Conservation (phyloP, 2,888 invertebrate genomes). For the Aleiodes leptofemur region DNA sequence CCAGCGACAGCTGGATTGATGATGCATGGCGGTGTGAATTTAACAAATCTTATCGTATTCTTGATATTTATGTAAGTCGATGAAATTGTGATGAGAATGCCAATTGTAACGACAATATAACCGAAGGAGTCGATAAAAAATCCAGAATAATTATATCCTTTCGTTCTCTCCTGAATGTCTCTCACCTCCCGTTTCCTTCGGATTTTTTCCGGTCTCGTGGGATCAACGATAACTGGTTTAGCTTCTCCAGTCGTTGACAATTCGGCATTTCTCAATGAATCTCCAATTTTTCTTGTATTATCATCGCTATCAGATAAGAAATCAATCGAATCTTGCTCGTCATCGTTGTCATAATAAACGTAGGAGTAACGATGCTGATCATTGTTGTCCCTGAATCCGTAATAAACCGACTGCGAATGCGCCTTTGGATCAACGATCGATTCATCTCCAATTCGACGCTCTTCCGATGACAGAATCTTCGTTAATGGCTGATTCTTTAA, state of each 20-base stretch:
- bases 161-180: slow-evolving; percentile 5
- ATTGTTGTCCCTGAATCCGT: slow-evolving; percentile 55
- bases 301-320: slow-evolving; percentile 52
- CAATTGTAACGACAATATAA: slow-evolving; percentile 79
- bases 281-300: not conserved
- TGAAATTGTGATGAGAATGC: slow-evolving; percentile 80
- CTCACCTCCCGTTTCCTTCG: slow-evolving; percentile 35
- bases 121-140: slow-evolving; percentile 77
- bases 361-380: slow-evolving; percentile 63
- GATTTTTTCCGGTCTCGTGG: slow-evolving; percentile 52
- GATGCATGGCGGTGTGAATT: slow-evolving; percentile 85
- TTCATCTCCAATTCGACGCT: slow-evolving; percentile 54
- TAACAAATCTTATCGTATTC: slow-evolving; percentile 80
- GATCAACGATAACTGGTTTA: slow-evolving; percentile 59
- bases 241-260: slow-evolving; percentile 23
- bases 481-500: slow-evolving; percentile 48
- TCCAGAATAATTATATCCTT: slow-evolving; percentile 17
- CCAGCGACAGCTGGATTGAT: slow-evolving; percentile 77
- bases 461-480: slow-evolving; percentile 59
- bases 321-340: slow-evolving; percentile 55
- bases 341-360: slow-evolving; percentile 64
- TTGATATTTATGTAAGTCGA: slow-evolving; percentile 85
- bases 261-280: slow-evolving; percentile 38
- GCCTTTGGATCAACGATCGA: slow-evolving; percentile 59
- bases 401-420: slow-evolving; percentile 67